These are phyloP conservation scores for Drosophila triauraria DNA, from an alignment of 1,140 invertebrate species.

Conservation along the genomic window DNA sequence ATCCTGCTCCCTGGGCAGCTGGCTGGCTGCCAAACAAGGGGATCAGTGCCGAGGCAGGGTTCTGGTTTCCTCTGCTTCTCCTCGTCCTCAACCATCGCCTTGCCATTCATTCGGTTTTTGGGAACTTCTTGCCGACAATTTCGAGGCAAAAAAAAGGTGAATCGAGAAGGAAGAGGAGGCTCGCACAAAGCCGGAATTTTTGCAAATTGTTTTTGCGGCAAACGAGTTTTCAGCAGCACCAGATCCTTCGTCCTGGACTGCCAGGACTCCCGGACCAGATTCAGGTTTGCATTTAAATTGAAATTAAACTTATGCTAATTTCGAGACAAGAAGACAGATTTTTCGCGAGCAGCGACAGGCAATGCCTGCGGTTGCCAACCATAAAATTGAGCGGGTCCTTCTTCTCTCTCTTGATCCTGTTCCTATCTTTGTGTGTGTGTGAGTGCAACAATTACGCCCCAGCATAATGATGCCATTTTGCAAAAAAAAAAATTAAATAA, in stretches of 20 bases:
- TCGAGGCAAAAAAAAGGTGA: constrained; percentile 32
- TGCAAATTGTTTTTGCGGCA: constrained; percentile 76
- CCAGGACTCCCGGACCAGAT: constrained; percentile 9
- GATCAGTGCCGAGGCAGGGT: constrained; percentile 24
- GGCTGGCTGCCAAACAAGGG: constrained; percentile 44
- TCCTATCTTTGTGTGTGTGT: background rate
- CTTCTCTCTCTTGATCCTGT: constrained; percentile 15
- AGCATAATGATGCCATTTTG: constrained; percentile 79
- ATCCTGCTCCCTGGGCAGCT: constrained; percentile 39
- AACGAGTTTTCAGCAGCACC: constrained; percentile 54
- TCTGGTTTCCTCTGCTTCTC: constrained; percentile 31
- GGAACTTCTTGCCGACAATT: constrained; percentile 53
- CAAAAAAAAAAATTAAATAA: constrained; percentile 15
- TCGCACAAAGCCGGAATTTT: constrained; percentile 66
- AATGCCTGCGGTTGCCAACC: constrained; percentile 65
- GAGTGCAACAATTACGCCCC: constrained; percentile 77
- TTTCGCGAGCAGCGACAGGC: constrained; percentile 25
- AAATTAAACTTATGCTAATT: constrained; percentile 83
- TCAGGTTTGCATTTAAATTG: constrained; percentile 76
- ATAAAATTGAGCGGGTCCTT: constrained; percentile 71
- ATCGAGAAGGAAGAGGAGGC: constrained; percentile 30
- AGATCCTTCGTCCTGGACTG: constrained; percentile 16
- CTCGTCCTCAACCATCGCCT: background rate
- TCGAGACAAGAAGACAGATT: constrained; percentile 49
- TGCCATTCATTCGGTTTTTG: constrained; percentile 16